Evolutionary conservation across 2,113 vertebrate genomes (phyloP).

Genomic region (Saguinus midas): DNA sequence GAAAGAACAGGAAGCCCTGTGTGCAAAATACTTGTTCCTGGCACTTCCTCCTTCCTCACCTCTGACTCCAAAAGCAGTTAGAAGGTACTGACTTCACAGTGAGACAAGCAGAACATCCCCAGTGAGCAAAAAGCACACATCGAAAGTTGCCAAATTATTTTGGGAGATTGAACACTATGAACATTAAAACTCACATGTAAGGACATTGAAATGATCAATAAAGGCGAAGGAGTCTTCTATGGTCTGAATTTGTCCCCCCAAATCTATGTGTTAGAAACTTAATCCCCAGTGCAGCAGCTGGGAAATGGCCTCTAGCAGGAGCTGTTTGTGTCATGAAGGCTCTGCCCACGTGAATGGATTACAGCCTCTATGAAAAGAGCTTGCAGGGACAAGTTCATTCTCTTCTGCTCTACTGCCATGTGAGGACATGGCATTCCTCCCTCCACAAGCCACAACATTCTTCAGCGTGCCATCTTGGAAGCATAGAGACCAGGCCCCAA

Average conservation of each 20-base stretch:
- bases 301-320: background rate
- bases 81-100: background rate
- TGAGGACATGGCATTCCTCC: background rate
- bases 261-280: background rate
- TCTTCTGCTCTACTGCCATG: background rate
- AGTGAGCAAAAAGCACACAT: background rate
- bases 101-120: background rate
- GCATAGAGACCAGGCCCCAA: background rate
- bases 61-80: background rate
- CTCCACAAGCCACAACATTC: background rate
- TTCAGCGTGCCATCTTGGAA: background rate
- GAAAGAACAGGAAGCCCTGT: background rate
- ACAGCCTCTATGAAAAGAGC: background rate
- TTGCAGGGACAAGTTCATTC: background rate
- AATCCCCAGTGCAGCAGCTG: background rate
- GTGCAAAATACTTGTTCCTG: background rate
- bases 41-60: background rate
- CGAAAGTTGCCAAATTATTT: background rate
- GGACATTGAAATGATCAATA: background rate
- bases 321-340: background rate
- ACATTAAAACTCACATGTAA: background rate
- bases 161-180: background rate
- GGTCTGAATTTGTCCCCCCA: background rate
- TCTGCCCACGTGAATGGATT: background rate
- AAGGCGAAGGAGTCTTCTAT: background rate